Conservation (phyloP, 2,113 vertebrate genomes). For the Collichthys lucidus region DNA sequence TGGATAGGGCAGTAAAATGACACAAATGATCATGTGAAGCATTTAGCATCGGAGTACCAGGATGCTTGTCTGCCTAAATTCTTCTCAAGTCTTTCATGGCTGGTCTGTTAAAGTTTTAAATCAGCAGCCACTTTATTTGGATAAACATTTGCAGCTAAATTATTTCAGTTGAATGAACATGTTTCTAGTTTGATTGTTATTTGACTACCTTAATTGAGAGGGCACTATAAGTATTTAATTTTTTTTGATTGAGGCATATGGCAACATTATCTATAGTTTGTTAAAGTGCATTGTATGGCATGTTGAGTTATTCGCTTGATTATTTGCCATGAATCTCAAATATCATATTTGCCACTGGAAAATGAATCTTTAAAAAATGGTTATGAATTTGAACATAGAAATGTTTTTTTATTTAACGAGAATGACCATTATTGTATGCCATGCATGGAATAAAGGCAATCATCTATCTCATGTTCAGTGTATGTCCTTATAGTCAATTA, state of each 20-base stretch:
- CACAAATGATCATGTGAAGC: background rate
- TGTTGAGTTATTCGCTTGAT: background rate
- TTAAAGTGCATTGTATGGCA: background rate
- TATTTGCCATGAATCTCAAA: conserved; percentile 35
- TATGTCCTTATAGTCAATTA: background rate
- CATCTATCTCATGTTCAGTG: background rate
- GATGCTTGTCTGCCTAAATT: background rate
- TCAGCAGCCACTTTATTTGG: conserved; percentile 13
- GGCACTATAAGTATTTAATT: conserved; percentile 13
- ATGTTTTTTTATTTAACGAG: conserved; percentile 68
- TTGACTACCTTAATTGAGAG: background rate
- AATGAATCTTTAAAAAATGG: conserved; percentile 17
- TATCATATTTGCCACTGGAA: conserved; percentile 45
- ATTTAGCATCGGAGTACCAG: background rate
- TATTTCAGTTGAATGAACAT: conserved; percentile 21
- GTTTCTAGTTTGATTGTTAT: conserved; percentile 20
- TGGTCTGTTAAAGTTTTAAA: background rate
- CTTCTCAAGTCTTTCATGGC: background rate
- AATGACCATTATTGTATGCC: conserved; percentile 56
- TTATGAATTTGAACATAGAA: conserved; percentile 38
- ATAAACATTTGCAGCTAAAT: conserved; percentile 37
- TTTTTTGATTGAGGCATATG: background rate
- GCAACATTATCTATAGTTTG: background rate
- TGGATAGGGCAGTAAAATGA: background rate
- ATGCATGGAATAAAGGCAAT: conserved; percentile 65